Base-by-base conservation (phyloP, 2,113 vertebrate species). In the Puffinus mauretanicus region DNA sequence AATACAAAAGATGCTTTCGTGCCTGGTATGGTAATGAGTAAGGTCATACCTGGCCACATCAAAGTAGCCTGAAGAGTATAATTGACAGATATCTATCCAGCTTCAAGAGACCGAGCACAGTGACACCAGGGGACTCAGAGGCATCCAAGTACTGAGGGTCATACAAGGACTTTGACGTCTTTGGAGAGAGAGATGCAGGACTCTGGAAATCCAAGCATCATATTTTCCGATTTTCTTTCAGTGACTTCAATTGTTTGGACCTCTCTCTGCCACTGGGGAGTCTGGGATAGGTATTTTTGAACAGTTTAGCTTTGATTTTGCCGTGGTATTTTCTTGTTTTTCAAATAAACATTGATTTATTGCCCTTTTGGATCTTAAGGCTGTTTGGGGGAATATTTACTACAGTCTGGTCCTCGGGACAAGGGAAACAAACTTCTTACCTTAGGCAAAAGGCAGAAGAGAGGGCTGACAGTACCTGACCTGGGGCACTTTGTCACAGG, bases 1-100 rank as follows among this genome's bases (percentile, higher is more conserved):
- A 81, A 57, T 60, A 96, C 64, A 92, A 97, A 96, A 91, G 80
- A 82, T 76, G 60, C 91, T 95, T 97, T 97, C 92, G 83, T 96
- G 93, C 87, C 80, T 93, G 80, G 16, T 96, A 97, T 97, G 89
- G n/a, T 96, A 97, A 97, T 97, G 82, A 97, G 80, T 40, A 89
- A 97, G 93, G 95, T 96, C 95, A 96, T 90, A 97, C 88, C 94
- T 96, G 95, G 81, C 89, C 93, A 91, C 87, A 95, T 96, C 87
- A 97, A 96, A 97, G 96, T 93, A 94, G 47, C 82, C 82, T 94
- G 87, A 83, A 87, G 66, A 79, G 60, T 81, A 87, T 97, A 97
- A 97, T 94, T 97, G 96, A 95, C 97, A 97, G 96, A 66, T 89
- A 96, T 97, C 96, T 77, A 96, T 95, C 92, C 66, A 79, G 73